A percentile compares a stretch with the other conserved stretches of the same genome.
phyloP scores from a whole-genome alignment of 2,113 vertebrate genomes.

The Hippocampus zosterae region DNA sequence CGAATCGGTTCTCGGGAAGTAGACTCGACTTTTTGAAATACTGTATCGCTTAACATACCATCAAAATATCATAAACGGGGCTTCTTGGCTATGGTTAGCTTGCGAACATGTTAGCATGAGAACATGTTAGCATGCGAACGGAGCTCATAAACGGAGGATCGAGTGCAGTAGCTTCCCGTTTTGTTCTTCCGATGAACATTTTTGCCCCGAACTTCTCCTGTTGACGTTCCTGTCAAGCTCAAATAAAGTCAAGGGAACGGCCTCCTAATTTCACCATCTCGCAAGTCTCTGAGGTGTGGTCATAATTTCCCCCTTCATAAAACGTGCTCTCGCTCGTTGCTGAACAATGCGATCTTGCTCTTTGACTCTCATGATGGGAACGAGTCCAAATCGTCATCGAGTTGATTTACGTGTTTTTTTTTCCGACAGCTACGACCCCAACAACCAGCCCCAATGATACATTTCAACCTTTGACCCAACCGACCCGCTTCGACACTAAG shows the following conservation, averaged over 20 bases:
- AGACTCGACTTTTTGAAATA: neutral
- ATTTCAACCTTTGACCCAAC: neutral
- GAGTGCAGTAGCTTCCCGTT: neutral
- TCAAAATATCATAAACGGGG: no score
- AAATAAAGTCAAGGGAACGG: neutral
- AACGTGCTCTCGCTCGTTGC: neutral
- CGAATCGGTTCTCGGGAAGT: neutral
- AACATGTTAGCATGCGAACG: no score
- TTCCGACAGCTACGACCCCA: no score
- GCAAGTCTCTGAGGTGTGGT: neutral
- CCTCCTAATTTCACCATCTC: neutral
- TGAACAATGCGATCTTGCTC: no score
- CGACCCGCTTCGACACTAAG: neutral
- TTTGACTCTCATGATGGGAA: neutral
- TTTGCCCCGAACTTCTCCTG: neutral
- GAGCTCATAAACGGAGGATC: neutral
- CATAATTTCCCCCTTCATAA: neutral
- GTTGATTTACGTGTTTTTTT: neutral
- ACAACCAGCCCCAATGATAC: neutral
- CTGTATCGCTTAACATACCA: no score
- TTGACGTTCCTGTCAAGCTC: neutral
- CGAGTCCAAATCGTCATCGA: neutral
- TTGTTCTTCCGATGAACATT: neutral
- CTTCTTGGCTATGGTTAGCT: no score
- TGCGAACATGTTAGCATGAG: no score